phyloP scores from a whole-genome alignment of 1,140 invertebrate genomes.

The Conopomorpha cramerella region DNA sequence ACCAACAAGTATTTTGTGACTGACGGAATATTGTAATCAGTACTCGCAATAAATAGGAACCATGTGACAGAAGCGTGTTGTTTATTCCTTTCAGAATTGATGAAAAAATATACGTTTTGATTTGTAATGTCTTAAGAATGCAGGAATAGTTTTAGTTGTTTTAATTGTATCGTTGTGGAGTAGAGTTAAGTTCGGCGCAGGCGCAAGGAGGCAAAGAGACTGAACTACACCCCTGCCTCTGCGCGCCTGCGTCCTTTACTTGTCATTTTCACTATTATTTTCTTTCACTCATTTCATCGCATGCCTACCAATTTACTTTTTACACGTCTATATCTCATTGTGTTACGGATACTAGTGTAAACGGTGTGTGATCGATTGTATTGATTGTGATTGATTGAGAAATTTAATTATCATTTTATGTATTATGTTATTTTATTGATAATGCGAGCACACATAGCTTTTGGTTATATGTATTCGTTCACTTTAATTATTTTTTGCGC shows the following conservation, averaged over 20 bases:
- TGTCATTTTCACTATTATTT: constrained; percentile 41
- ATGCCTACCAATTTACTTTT: no score
- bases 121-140: constrained; percentile 39
- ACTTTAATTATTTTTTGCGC: constrained; percentile 10
- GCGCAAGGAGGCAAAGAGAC: constrained; percentile 40
- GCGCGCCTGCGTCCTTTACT: constrained; percentile 24
- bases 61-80: constrained; percentile 37
- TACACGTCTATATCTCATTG: constrained; percentile 37
- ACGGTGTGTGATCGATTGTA: constrained; percentile 33
- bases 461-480: constrained; percentile 7
- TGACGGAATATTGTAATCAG: no score
- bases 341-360: constrained; percentile 41
- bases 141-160: constrained; percentile 52
- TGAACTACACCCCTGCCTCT: constrained; percentile 49
- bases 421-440: constrained; percentile 8
- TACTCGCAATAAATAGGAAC: no score
- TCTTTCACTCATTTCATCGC: constrained; percentile 43
- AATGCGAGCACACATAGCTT: constrained; percentile 14
- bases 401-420: no score
- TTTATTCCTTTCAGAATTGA: constrained; percentile 46
- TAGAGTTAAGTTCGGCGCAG: constrained; percentile 38
- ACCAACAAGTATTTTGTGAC: no score
- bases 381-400: no score
- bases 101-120: constrained; percentile 36
- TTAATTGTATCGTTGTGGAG: constrained; percentile 51